Evolutionary conservation across 2,888 invertebrate species (phyloP).

Genomic region (Plagodis pulveraria): DNA sequence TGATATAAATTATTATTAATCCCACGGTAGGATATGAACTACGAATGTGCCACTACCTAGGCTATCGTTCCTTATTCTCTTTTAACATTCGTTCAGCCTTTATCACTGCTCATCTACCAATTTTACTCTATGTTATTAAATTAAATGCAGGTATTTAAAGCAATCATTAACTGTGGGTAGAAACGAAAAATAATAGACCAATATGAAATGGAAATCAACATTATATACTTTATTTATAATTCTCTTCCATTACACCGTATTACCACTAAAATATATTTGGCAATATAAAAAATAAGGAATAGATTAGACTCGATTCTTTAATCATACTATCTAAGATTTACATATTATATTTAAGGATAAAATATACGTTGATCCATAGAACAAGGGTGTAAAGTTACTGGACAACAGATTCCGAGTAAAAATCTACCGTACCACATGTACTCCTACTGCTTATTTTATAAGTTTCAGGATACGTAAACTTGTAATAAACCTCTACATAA

Average conservation of each 20-base stretch:
- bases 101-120: neutral
- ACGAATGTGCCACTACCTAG: too few species aligned
- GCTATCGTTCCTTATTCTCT: too few species aligned
- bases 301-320: constrained; percentile 77
- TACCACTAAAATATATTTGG: constrained; percentile 82
- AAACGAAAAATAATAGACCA: constrained; percentile 22
- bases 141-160: too few species aligned
- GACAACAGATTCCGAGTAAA: too few species aligned
- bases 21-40: too few species aligned
- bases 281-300: constrained; percentile 83
- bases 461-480: too few species aligned
- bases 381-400: constrained; percentile 1
- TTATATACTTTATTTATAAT: constrained; percentile 73
- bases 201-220: constrained; percentile 72
- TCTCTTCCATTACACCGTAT: constrained; percentile 73
- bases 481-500: too few species aligned
- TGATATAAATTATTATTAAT: too few species aligned
- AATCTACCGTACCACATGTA: too few species aligned
- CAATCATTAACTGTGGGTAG: neutral
- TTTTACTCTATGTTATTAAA: too few species aligned
- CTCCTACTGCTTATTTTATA: too few species aligned
- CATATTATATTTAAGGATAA: constrained; percentile 50
- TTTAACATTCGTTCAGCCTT: neutral
- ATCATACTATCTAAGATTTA: constrained; percentile 71
- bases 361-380: constrained; percentile 10